Conservation (phyloP, 1,140 invertebrate genomes). For the Whitmania pigra region DNA sequence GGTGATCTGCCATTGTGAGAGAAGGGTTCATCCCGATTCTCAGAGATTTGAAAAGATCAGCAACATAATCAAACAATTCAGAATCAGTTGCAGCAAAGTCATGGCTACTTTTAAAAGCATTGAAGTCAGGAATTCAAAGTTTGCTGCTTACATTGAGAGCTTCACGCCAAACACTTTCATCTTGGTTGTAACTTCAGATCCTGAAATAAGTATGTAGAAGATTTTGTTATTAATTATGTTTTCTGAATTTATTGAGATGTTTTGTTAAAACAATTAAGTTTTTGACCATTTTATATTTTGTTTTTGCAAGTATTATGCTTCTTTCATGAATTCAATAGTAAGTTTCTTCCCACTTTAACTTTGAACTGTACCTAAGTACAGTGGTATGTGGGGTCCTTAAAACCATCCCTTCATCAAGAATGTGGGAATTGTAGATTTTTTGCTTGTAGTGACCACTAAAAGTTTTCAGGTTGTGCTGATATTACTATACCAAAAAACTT, state of each 20-base stretch:
- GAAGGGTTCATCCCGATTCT: slow-evolving; percentile 75
- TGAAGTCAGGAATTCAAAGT: slow-evolving; percentile 85
- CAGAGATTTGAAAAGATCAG: slow-evolving; percentile 99
- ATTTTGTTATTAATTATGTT: background rate
- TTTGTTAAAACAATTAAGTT: background rate
- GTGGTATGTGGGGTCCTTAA: too few species aligned
- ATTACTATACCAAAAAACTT: slow-evolving; percentile 9
- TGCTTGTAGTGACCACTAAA: background rate
- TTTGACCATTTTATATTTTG: too few species aligned
- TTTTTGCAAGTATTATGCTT: too few species aligned
- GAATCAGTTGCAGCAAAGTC: slow-evolving; percentile 83
- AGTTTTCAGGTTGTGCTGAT: background rate
- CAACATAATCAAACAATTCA: slow-evolving; percentile 99
- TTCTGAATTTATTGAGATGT: background rate
- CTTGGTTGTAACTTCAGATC: slow-evolving; percentile 95
- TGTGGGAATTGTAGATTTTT: background rate
- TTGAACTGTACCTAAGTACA: too few species aligned
- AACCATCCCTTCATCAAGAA: too few species aligned
- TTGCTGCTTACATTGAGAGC: slow-evolving; percentile 94
- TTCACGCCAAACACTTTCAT: slow-evolving; percentile 98
- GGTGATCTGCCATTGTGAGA: slow-evolving; percentile 86
- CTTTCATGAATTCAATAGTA: too few species aligned
- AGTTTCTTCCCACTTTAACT: too few species aligned
- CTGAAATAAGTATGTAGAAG: slow-evolving; percentile 64
- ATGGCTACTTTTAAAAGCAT: slow-evolving; percentile 97